A percentile compares a stretch with the other conserved stretches of the same genome.
Conservation (phyloP, 1,140 invertebrate species). For the Lepidostoma basale region DNA sequence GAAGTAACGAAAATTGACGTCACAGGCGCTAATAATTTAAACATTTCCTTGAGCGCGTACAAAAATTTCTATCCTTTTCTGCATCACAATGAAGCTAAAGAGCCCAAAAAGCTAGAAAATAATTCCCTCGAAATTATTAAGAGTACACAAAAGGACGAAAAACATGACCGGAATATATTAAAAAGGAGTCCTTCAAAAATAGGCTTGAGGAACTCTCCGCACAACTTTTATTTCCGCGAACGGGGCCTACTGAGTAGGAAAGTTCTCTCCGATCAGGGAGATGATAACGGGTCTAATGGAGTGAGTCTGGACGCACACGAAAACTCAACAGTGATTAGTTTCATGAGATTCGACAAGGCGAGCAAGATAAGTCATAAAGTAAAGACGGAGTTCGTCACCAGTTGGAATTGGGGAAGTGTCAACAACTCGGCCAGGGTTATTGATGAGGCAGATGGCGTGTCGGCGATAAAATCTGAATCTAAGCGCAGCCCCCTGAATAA, state of each 20-base stretch:
- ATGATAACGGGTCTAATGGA: slow-evolving; percentile 22
- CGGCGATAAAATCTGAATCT: slow-evolving; percentile 15
- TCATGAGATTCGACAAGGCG: slow-evolving; percentile 37
- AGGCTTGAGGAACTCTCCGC: slow-evolving; percentile 32
- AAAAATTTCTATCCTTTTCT: neutral
- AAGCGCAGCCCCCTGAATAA: slow-evolving; percentile 67
- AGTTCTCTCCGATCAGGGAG: slow-evolving; percentile 9
- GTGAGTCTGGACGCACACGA: slow-evolving; percentile 32
- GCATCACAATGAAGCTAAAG: neutral
- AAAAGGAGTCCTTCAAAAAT: slow-evolving; percentile 12
- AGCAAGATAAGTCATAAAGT: neutral
- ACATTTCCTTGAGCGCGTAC: slow-evolving; percentile 5
- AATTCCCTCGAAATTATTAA: slow-evolving; percentile 8
- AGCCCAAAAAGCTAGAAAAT: neutral
- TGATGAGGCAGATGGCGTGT: neutral
- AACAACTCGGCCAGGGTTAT: slow-evolving; percentile 34
- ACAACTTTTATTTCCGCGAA: slow-evolving; percentile 35
- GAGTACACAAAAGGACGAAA: neutral
- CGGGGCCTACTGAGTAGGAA: slow-evolving; percentile 20
- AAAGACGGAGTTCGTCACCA: slow-evolving; percentile 32
- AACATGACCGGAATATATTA: slow-evolving; percentile 18
- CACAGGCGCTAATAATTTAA: neutral
- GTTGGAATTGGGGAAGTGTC: slow-evolving; percentile 38
- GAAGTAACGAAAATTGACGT: neutral
- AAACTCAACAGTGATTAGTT: slow-evolving; percentile 42